Conservation (phyloP, 92 coral and sea anemone genomes). For the Isaurus tuberculatus region DNA sequence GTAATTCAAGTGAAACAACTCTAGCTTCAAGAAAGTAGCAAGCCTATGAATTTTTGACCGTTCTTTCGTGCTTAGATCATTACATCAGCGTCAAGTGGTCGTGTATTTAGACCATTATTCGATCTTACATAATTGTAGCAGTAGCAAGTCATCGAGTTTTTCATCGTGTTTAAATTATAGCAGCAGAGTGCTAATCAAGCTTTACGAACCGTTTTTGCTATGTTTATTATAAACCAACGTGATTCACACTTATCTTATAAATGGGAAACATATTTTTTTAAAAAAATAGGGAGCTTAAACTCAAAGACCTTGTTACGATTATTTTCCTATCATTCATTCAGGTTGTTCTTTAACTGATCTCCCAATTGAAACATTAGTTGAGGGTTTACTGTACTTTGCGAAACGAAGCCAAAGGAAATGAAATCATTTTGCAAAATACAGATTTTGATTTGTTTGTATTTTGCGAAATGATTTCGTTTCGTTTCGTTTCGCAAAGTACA, state of each 20-base stretch:
- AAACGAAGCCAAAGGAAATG: too few relatives aligned
- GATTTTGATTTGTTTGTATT: too few relatives aligned
- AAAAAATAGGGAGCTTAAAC: background rate
- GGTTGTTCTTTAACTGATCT: background rate
- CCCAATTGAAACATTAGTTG: background rate
- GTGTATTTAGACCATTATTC: background rate
- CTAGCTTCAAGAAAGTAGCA: background rate
- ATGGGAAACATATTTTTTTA: background rate
- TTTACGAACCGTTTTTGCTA: slow-evolving; percentile 11
- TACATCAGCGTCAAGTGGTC: slow-evolving; percentile 6
- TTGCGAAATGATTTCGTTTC: too few relatives aligned
- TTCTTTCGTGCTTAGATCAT: slow-evolving; percentile 7
- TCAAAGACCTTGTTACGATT: background rate
- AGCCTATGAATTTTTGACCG: background rate
- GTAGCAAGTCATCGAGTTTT: slow-evolving; percentile 16
- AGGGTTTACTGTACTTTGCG: too few relatives aligned
- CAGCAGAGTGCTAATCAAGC: slow-evolving; percentile 1
- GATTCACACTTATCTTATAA: background rate
- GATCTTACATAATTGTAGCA: slow-evolving; percentile 7
- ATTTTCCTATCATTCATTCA: background rate
- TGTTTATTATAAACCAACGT: slow-evolving; percentile 3
- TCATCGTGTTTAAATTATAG: slow-evolving; percentile 16
- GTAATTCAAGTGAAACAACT: background rate
- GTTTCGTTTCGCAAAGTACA: too few relatives aligned
- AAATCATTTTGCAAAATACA: too few relatives aligned